These are phyloP conservation scores for Otus scops DNA, from an alignment of 2,797 vertebrate genomes.

Conservation along the genomic window DNA sequence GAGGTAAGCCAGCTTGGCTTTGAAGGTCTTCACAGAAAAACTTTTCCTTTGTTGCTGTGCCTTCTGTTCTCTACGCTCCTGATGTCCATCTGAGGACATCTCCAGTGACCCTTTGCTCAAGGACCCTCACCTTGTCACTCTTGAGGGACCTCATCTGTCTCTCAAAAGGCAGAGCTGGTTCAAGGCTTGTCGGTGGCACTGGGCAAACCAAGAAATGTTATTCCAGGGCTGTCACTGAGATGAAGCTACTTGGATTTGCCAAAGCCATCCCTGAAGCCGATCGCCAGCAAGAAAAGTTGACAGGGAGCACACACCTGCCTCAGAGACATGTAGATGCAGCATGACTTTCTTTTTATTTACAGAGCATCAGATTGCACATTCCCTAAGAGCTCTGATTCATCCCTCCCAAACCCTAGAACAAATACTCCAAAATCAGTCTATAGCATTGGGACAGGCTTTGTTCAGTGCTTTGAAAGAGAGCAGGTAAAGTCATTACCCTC, in stretches of 20 bases:
- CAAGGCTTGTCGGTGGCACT: not conserved
- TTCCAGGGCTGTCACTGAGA: not conserved
- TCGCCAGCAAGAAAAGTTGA: constrained; percentile 6
- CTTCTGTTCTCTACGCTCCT: not conserved
- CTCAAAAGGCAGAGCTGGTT: not conserved
- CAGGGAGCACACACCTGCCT: constrained; percentile 18
- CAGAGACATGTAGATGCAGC: not conserved
- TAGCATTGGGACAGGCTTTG: constrained; percentile 55
- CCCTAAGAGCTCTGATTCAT: constrained; percentile 57
- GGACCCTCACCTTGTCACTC: not conserved
- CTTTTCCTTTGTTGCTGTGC: not conserved
- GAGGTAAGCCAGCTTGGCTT: not conserved
- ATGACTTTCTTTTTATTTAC: constrained; percentile 57
- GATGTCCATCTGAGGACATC: not conserved
- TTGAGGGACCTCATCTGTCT: not conserved
- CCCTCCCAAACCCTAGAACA: constrained; percentile 57
- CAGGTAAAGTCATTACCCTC: constrained; percentile 69
- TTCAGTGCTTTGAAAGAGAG: constrained; percentile 53
- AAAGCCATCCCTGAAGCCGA: not conserved
- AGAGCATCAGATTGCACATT: constrained; percentile 46
- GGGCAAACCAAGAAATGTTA: not conserved
- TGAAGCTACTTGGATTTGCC: not conserved
- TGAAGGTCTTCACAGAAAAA: not conserved
- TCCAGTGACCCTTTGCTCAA: not conserved
- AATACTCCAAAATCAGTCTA: constrained; percentile 56